Percentiles rank a stretch among this genome's conserved stretches.
Evolutionary conservation across 2,797 vertebrate genomes (phyloP).

Genomic region (Danio tinwini): DNA sequence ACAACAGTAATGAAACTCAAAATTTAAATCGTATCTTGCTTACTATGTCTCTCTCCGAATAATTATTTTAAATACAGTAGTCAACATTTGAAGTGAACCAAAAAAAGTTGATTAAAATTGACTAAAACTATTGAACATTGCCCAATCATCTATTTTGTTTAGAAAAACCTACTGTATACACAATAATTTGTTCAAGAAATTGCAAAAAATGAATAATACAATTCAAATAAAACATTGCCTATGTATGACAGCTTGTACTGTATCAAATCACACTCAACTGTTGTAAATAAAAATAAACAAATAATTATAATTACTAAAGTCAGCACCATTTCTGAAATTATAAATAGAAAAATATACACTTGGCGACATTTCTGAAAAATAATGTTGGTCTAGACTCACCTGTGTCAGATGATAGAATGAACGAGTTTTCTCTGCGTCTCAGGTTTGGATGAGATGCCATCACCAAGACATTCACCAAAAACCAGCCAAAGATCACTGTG

Average conservation of each 20-base stretch:
- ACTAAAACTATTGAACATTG: too few species aligned
- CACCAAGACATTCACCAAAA: slow-evolving; percentile 65
- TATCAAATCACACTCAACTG: neutral
- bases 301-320: neutral
- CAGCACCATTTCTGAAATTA: neutral
- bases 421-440: slow-evolving; percentile 61
- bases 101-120: too few species aligned
- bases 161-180: too few species aligned
- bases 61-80: too few species aligned
- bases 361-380: slow-evolving; percentile 10
- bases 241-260: neutral
- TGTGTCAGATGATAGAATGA: slow-evolving; percentile 64
- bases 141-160: too few species aligned
- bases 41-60: too few species aligned
- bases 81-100: too few species aligned
- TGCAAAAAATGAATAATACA: too few species aligned
- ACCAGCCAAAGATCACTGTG: slow-evolving; percentile 66
- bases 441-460: slow-evolving; percentile 57
- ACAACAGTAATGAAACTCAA: too few species aligned
- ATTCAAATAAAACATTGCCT: neutral
- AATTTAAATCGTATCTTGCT: too few species aligned
- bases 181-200: too few species aligned
- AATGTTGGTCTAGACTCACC: slow-evolving; percentile 62
- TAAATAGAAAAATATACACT: neutral
- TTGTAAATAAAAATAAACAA: neutral